phyloP scores from a whole-genome alignment of 2,888 invertebrate genomes.

The Lasioglossum oenotherae region DNA sequence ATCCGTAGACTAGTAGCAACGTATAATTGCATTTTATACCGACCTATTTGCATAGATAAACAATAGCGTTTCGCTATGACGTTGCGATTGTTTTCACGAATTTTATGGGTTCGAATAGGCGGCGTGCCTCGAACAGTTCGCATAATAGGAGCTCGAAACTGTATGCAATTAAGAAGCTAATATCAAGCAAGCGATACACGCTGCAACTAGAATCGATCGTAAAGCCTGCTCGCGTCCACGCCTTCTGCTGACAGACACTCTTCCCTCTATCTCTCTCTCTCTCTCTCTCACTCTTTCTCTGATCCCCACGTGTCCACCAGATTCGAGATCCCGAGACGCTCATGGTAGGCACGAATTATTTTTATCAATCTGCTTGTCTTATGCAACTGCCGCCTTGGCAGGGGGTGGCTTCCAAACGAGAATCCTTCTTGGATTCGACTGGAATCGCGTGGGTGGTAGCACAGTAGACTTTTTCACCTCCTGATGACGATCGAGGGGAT shows the following conservation, averaged over 20 bases:
- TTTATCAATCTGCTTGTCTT: slow-evolving; percentile 72
- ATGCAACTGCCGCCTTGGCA: slow-evolving; percentile 68
- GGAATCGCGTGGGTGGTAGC: background rate
- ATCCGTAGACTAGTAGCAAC: background rate
- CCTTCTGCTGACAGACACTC: slow-evolving; percentile 13
- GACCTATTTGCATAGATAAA: background rate
- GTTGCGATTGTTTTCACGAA: background rate
- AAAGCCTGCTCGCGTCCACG: slow-evolving; percentile 8
- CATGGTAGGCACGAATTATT: slow-evolving; percentile 69
- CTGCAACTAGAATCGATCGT: slow-evolving; percentile 23
- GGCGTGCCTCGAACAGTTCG: background rate
- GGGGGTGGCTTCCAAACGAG: slow-evolving; percentile 64
- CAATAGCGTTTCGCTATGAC: background rate
- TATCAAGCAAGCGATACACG: background rate
- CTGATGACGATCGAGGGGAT: background rate
- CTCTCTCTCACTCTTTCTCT: background rate
- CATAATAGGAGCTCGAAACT: background rate
- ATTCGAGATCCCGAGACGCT: slow-evolving; percentile 64
- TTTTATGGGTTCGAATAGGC: background rate
- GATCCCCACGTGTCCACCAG: slow-evolving; percentile 73
- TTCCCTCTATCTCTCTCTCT: background rate
- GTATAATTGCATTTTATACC: background rate
- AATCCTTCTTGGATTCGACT: background rate
- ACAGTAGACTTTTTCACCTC: background rate
- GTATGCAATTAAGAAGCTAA: background rate